phyloP scores from a whole-genome alignment of 2,113 vertebrate genomes.

The Rhegmatorhina hoffmannsi region DNA sequence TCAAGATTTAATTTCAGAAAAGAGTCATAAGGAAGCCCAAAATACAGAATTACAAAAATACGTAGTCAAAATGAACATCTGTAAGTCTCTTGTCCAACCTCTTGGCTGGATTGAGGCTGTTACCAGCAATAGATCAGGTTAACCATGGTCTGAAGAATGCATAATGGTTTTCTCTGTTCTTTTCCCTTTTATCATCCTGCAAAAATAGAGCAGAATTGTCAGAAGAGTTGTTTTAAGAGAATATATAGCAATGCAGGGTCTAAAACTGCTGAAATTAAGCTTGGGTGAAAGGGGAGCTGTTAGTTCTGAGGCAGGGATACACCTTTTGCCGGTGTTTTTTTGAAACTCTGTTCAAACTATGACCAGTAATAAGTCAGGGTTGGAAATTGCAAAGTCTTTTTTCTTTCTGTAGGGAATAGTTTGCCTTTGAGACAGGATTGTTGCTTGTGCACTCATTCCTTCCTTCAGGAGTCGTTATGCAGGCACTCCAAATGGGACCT shows the following conservation, averaged over 20 bases:
- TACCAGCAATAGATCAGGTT: not conserved
- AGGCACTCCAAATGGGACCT: not conserved
- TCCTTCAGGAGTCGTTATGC: not conserved
- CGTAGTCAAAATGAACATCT: not conserved
- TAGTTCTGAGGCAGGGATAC: not conserved
- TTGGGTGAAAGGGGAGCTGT: not conserved
- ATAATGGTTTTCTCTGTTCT: not conserved
- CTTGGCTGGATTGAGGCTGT: not conserved
- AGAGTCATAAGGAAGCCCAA: not conserved
- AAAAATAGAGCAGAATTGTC: not conserved
- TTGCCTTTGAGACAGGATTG: slow-evolving; percentile 9
- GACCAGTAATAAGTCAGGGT: not conserved
- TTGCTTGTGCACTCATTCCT: not conserved
- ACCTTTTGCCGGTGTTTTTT: not conserved
- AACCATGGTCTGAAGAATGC: not conserved
- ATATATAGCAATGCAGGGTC: not conserved
- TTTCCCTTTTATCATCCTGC: not conserved
- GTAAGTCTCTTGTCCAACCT: not conserved
- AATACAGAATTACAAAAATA: not conserved
- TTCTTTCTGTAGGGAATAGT: not conserved
- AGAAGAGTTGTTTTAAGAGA: not conserved
- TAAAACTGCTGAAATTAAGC: not conserved
- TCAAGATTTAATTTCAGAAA: not conserved
- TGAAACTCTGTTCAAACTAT: not conserved
- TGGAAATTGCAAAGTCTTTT: not conserved